Evolutionary conservation across 2,113 vertebrate species (phyloP).

Genomic region (Dipodomys ordii): DNA sequence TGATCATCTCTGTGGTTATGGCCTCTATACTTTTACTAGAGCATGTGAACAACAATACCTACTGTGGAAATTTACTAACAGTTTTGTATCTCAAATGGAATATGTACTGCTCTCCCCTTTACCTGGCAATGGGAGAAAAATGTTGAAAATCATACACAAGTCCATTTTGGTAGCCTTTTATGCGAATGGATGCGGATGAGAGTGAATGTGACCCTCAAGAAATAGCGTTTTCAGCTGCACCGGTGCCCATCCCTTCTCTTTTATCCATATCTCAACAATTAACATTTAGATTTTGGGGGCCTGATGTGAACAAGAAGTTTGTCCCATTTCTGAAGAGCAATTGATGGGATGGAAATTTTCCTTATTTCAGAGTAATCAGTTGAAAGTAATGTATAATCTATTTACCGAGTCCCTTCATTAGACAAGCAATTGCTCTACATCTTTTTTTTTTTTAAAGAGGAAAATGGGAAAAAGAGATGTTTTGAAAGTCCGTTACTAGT

Average conservation of each 20-base stretch:
- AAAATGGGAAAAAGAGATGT: conserved; percentile 55
- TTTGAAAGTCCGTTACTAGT: conserved; percentile 76
- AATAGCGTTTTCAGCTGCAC: not conserved
- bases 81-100: not conserved
- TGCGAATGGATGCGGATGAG: not conserved
- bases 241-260: not conserved
- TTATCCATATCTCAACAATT: not conserved
- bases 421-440: conserved; percentile 69
- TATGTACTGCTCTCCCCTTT: not conserved
- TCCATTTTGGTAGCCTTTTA: not conserved
- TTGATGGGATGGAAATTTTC: conserved; percentile 25
- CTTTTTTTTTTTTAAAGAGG: not conserved
- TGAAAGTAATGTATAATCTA: conserved; percentile 66
- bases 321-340: conserved; percentile 33
- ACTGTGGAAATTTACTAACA: not conserved
- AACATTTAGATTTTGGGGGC: not conserved
- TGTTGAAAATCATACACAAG: not conserved
- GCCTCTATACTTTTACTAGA: not conserved
- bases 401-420: conserved; percentile 47
- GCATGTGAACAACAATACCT: not conserved
- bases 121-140: not conserved
- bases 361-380: not conserved
- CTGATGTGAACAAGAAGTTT: not conserved
- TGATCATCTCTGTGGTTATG: not conserved
- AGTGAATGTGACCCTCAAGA: not conserved